A percentile compares a stretch with the other conserved stretches of the same genome.
Conservation (phyloP, 1,140 invertebrate species). For the Zaprionus tsacasi region DNA sequence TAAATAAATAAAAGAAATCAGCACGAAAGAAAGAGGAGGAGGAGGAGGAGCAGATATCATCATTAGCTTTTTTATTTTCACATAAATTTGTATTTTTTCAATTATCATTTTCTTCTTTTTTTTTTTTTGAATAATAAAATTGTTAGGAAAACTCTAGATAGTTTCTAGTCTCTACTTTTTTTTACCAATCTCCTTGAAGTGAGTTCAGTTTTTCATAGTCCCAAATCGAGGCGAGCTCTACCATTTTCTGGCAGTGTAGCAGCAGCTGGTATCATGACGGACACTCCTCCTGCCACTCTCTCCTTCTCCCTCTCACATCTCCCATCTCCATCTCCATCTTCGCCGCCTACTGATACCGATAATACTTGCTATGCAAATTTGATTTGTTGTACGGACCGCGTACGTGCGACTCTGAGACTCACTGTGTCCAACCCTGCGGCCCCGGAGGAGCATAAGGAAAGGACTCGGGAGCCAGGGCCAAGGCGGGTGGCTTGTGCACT, state of each 20-base stretch:
- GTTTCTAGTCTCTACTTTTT: too few species aligned
- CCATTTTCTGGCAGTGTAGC: slow-evolving; percentile 6
- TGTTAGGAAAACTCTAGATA: too few species aligned
- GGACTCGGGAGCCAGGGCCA: slow-evolving; percentile 5
- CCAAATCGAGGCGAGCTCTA: too few species aligned
- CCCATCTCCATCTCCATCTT: too few species aligned
- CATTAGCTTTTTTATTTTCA: too few species aligned
- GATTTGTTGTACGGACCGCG: slow-evolving; percentile 65
- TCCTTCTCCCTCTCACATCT: neutral
- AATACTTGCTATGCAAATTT: slow-evolving; percentile 82
- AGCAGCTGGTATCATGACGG: slow-evolving; percentile 24
- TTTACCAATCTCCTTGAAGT: neutral
- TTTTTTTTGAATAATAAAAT: too few species aligned
- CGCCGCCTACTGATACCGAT: slow-evolving; percentile 58
- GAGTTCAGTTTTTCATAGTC: too few species aligned
- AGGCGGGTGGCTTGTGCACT: slow-evolving; percentile 73
- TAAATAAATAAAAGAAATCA: too few species aligned
- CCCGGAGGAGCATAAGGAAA: slow-evolving; percentile 32
- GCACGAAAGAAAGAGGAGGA: too few species aligned
- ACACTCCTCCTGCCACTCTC: neutral
- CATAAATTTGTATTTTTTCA: too few species aligned
- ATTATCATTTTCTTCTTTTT: too few species aligned
- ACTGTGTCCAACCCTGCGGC: neutral
- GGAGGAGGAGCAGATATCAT: too few species aligned
- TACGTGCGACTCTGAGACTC: slow-evolving; percentile 60